Evolutionary conservation across 2,888 invertebrate species (phyloP).

Genomic region (Blera fallax): DNA sequence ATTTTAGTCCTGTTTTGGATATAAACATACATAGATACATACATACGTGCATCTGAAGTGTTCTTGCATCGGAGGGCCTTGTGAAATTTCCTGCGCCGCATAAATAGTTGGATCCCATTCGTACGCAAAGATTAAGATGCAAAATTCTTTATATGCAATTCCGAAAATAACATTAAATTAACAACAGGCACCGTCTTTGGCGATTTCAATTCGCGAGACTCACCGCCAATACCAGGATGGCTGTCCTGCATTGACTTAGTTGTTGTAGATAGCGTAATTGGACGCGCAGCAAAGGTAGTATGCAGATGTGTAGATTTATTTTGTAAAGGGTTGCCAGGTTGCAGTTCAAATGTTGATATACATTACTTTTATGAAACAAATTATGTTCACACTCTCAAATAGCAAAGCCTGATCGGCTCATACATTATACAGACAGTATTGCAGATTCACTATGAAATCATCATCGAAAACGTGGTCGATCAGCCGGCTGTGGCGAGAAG

Average conservation of each 20-base stretch:
- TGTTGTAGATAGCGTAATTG: conserved; percentile 70
- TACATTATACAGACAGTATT: too few species aligned
- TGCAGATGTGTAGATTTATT: conserved; percentile 64
- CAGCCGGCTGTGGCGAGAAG: too few species aligned
- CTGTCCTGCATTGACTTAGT: conserved; percentile 47
- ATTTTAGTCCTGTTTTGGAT: conserved; percentile 78
- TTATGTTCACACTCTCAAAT: too few species aligned
- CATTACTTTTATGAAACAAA: too few species aligned
- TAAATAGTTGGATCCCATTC: conserved; percentile 66
- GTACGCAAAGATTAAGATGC: conserved; percentile 80
- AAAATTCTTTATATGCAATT: conserved; percentile 82
- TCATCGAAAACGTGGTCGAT: too few species aligned
- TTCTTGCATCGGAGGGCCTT: conserved; percentile 52
- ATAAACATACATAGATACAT: background rate
- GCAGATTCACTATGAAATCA: too few species aligned
- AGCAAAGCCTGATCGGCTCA: too few species aligned
- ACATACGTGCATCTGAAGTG: background rate
- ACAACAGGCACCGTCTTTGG: conserved; percentile 77
- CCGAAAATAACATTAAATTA: conserved; percentile 82
- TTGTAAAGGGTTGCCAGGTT: conserved; percentile 52
- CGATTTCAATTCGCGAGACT: conserved; percentile 25
- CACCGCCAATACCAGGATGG: conserved; percentile 11
- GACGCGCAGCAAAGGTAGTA: conserved; percentile 50
- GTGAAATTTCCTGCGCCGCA: conserved; percentile 55
- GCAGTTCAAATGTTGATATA: too few species aligned